Base-by-base conservation (phyloP, 2,888 invertebrate species). In the Cristatella mucedo region DNA sequence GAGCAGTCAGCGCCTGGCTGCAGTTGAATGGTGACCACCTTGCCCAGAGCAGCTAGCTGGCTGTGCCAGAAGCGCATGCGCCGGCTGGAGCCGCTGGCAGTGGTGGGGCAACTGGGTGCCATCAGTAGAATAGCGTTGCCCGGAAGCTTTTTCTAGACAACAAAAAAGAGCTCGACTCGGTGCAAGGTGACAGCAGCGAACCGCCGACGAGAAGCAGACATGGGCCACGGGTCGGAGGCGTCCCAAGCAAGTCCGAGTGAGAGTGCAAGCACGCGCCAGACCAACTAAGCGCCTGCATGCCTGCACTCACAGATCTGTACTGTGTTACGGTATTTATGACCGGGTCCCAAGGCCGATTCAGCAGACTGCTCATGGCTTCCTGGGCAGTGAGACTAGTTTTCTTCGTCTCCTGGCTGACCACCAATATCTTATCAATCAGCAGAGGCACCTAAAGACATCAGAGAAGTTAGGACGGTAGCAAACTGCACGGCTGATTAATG, bases 331-430 rank as follows among this genome's bases (percentile, higher is more conserved):
- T 67, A 15, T 70, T 61, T 3, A 73, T 64, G 7, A 77, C 71
- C 0, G 82, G 82, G 59, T 82, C 82, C 80, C 82, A 82, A 7
- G 77, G 74, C 44, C 74, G 66, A 55, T 77, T 77, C 20, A 78
- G 53, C 29, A 82, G 66, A 1, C 76, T 72, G 29, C 72, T 72
- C 20, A 82, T 63, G 6, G 75, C 73, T 52, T 80, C 79, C 49
- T 74, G 73, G 33, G 72, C 73, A n/a, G 51, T 22, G 71, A 48
- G 46, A 5, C 49, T 46, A 2, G 53, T 44, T 22, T 49, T 42
- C 18, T 44, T 34, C 9, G 43, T 38, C 11, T 41, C 39, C 2
- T 47, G 45, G 2, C 53, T 44, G 3, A 46, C 44, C 7, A 55
- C 71, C 29, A 80, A 70, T 73, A 82, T 77, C 63, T 76, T 76